Evolutionary conservation across 30 jellyfish, hydroid and myxozoan species (phyloP).

Genomic region (Hydractinia symbiolongicarpus): DNA sequence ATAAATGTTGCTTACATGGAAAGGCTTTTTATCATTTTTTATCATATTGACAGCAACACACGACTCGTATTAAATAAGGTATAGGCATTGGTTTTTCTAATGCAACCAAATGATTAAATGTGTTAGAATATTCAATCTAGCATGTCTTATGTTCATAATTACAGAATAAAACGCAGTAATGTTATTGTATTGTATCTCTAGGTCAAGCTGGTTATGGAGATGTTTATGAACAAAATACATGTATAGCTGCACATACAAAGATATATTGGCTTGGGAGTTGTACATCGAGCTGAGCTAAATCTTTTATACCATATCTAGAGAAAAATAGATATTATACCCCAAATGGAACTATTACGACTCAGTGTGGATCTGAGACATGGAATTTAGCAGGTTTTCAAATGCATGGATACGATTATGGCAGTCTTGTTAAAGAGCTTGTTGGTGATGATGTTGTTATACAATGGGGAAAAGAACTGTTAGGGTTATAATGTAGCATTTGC

Average conservation of each 20-base stretch:
- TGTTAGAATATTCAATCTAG: no score
- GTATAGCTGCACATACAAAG: constrained; percentile 40
- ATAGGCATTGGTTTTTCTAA: no score
- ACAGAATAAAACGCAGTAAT: no score
- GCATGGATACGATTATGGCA: constrained; percentile 60
- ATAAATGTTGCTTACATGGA: no score
- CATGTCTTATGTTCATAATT: no score
- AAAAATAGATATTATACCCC: constrained; percentile 68
- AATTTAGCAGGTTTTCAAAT: constrained; percentile 61
- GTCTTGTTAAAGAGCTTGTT: constrained; percentile 34
- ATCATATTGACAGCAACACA: no score
- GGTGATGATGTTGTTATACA: constrained; percentile 41
- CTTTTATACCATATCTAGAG: constrained; percentile 55
- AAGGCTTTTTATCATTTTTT: no score
- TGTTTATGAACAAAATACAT: constrained; percentile 50
- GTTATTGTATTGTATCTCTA: not conserved
- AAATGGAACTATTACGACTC: constrained; percentile 42
- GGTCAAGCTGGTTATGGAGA: constrained; percentile 89
- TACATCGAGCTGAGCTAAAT: constrained; percentile 39
- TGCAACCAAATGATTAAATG: no score
- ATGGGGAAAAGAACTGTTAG: constrained; percentile 74
- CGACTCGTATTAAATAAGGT: no score
- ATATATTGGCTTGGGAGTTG: constrained; percentile 77
- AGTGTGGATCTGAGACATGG: constrained; percentile 77
- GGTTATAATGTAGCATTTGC: constrained; percentile 15